Percentiles rank a stretch among this genome's conserved stretches.
phyloP scores from a whole-genome alignment of 1,140 invertebrate species.

The Pissodes strobi region DNA sequence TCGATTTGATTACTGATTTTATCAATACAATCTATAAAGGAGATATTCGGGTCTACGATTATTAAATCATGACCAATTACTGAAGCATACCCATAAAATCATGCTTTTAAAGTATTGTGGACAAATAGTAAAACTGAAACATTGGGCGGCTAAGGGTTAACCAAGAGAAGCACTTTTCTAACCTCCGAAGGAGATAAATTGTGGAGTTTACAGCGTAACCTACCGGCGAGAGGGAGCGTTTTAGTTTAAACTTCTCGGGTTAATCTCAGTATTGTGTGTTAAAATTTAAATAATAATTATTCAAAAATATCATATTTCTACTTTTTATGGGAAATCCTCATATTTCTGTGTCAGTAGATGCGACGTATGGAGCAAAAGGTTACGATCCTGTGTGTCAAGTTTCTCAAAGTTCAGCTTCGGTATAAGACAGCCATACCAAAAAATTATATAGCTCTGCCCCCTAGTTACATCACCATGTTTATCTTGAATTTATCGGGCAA shows the following conservation, averaged over 20 bases:
- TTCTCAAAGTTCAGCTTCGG: constrained; percentile 81
- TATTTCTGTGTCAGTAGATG: constrained; percentile 74
- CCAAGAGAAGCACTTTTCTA: too few relatives aligned
- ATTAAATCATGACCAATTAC: too few relatives aligned
- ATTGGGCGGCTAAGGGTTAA: too few relatives aligned
- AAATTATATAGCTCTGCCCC: constrained; percentile 63
- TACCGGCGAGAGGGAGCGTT: constrained; percentile 69
- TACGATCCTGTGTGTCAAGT: constrained; percentile 78
- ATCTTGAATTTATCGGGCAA: constrained; percentile 65
- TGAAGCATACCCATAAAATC: too few relatives aligned
- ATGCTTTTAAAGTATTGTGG: too few relatives aligned
- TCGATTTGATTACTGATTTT: too few relatives aligned
- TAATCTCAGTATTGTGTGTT: constrained; percentile 74
- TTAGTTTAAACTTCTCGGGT: constrained; percentile 72
- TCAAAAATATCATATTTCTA: constrained; percentile 83
- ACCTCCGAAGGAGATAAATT: too few relatives aligned
- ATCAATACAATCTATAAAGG: too few relatives aligned
- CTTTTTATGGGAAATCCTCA: constrained; percentile 75
- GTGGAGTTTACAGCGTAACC: too few relatives aligned
- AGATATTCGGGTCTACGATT: too few relatives aligned
- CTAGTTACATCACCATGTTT: constrained; percentile 70
- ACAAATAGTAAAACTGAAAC: too few relatives aligned
- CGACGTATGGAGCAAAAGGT: constrained; percentile 89
- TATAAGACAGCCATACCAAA: constrained; percentile 73
- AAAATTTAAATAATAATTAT: constrained; percentile 85